Evolutionary conservation across 2,113 vertebrate genomes (phyloP).

Genomic region (Odontophorus gujanensis): DNA sequence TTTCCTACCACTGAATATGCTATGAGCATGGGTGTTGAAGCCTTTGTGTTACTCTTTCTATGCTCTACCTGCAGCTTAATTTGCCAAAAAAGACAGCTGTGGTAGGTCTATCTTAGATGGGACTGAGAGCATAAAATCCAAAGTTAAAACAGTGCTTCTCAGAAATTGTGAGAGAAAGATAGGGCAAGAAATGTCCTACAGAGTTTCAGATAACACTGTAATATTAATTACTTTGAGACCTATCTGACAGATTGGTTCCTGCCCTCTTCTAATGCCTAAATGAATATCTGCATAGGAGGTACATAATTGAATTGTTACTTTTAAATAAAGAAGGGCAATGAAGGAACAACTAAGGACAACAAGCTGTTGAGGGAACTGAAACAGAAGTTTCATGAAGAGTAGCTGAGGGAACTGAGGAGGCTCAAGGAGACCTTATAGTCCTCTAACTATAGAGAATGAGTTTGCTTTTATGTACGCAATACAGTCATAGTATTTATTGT

Average conservation of each 20-base stretch:
- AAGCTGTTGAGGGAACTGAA: no score
- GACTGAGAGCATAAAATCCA: neutral
- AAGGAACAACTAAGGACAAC: no score
- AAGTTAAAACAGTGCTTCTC: neutral
- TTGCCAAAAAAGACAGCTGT: neutral
- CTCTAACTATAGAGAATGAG: neutral
- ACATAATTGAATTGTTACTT: neutral
- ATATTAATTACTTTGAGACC: neutral
- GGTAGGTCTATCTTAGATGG: neutral
- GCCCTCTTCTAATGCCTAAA: neutral
- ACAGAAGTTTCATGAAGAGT: no score
- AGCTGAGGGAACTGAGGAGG: no score
- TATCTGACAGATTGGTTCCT: neutral
- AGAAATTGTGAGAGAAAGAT: neutral
- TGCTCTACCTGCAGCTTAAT: neutral
- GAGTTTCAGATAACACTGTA: neutral
- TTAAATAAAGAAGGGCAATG: neutral
- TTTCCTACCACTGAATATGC: neutral
- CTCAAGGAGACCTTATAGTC: no score
- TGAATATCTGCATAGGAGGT: neutral
- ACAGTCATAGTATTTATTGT: neutral
- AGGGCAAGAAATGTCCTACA: neutral
- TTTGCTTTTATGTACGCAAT: neutral
- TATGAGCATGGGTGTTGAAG: fast-evolving
- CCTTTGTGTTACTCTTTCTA: neutral